Percentiles rank a stretch among this genome's conserved stretches.
Conservation (phyloP, 2,797 vertebrate genomes). For the Tachyglossus aculeatus region DNA sequence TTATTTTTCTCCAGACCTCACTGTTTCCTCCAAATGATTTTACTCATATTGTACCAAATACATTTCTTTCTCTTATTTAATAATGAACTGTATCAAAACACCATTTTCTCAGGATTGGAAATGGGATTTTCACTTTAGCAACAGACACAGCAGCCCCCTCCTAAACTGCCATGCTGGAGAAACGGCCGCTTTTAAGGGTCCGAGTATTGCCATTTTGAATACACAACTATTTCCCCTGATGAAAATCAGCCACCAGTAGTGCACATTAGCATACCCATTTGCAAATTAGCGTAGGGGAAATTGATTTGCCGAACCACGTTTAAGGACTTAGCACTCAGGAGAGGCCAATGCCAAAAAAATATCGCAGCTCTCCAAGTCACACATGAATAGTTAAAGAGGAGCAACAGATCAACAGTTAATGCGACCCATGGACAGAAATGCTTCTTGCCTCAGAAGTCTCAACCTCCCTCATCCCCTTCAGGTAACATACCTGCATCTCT, state of each 20-base stretch:
- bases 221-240: conserved; percentile 8
- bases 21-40: conserved; percentile 6
- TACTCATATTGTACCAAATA: neutral
- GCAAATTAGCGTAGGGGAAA: conserved; percentile 2
- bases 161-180: conserved; percentile 20
- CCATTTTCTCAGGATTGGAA: conserved; percentile 3
- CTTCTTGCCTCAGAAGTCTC: neutral
- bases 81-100: neutral
- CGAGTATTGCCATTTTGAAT: conserved; percentile 20
- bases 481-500: neutral
- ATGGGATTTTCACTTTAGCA: conserved; percentile 17
- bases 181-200: conserved; percentile 12
- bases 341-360: conserved; percentile 14
- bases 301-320: conserved; percentile 26
- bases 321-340: conserved; percentile 7
- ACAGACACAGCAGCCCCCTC: neutral
- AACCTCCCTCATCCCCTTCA: neutral
- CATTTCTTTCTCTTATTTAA: conserved; percentile 10
- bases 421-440: neutral
- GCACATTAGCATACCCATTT: conserved; percentile 28
- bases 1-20: neutral
- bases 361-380: neutral
- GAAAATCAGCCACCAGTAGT: conserved; percentile 13
- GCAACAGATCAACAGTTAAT: conserved; percentile 1
- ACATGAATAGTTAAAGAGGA: neutral